A percentile compares a stretch with the other conserved stretches of the same genome.
Conservation (phyloP, 2,113 vertebrate species). For the Pterocles gutturalis region DNA sequence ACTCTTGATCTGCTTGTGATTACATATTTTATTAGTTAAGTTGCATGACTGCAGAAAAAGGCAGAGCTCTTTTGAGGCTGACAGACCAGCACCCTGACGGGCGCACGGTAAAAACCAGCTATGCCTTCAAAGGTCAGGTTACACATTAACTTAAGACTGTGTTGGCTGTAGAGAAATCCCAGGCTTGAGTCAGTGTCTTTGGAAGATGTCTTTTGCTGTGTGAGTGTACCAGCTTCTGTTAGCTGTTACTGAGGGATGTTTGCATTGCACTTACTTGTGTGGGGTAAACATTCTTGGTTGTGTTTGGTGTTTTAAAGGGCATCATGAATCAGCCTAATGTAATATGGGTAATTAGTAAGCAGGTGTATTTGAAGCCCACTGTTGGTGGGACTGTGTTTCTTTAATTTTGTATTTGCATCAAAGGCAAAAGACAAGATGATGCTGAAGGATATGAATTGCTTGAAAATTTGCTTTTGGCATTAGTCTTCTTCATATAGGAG, state of each 20-base stretch:
- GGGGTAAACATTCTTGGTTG: not conserved
- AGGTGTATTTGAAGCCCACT: not conserved
- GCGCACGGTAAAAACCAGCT: not conserved
- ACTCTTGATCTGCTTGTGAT: constrained; percentile 15
- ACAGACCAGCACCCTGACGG: not conserved
- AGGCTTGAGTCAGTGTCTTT: not conserved
- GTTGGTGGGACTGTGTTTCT: not conserved
- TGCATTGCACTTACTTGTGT: not conserved
- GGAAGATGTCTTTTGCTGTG: not conserved
- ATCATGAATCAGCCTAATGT: not conserved
- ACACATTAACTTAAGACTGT: not conserved
- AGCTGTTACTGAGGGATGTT: not conserved
- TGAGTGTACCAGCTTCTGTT: not conserved
- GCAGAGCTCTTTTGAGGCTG: not conserved
- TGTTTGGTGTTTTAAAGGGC: not conserved
- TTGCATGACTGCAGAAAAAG: constrained; percentile 7
- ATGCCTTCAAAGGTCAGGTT: not conserved
- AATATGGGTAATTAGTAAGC: not conserved
- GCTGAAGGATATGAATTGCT: not conserved
- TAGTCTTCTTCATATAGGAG: not conserved
- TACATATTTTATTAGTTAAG: constrained; percentile 16
- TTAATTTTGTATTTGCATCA: not conserved
- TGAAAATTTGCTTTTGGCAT: not conserved
- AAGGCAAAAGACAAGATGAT: not conserved
- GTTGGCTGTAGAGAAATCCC: not conserved